phyloP scores from a whole-genome alignment of 53 echinoderm and acorn worm species.

The Antedon mediterranea region DNA sequence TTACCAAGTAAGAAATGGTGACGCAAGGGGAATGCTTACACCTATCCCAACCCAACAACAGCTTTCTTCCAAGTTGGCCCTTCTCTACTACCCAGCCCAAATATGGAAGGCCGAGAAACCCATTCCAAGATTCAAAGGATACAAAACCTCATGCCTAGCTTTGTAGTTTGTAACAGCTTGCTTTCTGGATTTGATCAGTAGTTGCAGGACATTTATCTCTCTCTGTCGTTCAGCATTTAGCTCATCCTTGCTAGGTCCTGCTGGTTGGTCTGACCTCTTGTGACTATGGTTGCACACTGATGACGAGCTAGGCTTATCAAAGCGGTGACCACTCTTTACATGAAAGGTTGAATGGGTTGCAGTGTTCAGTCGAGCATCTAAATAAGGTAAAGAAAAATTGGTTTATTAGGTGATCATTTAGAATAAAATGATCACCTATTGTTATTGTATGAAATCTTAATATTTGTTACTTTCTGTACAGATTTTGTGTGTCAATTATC shows the following conservation, averaged over 20 bases:
- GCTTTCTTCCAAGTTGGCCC: no score
- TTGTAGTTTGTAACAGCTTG: conserved; percentile 81
- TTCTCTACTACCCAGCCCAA: no score
- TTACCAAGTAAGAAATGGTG: no score
- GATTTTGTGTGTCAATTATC: no score
- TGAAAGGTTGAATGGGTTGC: neutral
- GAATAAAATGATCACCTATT: no score
- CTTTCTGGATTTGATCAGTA: conserved; percentile 65
- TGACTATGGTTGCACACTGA: neutral
- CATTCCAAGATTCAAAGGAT: conserved; percentile 45
- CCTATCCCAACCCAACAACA: no score
- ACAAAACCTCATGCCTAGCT: conserved; percentile 78
- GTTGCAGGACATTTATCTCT: conserved; percentile 66
- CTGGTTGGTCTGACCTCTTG: neutral
- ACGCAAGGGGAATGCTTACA: no score
- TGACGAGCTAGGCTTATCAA: neutral
- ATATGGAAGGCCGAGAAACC: no score
- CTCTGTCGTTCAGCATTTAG: conserved; percentile 39
- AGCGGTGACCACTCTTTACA: neutral
- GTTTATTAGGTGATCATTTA: no score
- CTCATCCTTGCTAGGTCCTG: conserved; percentile 14
- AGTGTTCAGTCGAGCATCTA: neutral
- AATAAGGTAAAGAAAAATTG: no score
- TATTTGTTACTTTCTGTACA: no score
- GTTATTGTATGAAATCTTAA: no score